Conservation (phyloP, 2,797 vertebrate genomes). For the Urosaurus nigricauda region DNA sequence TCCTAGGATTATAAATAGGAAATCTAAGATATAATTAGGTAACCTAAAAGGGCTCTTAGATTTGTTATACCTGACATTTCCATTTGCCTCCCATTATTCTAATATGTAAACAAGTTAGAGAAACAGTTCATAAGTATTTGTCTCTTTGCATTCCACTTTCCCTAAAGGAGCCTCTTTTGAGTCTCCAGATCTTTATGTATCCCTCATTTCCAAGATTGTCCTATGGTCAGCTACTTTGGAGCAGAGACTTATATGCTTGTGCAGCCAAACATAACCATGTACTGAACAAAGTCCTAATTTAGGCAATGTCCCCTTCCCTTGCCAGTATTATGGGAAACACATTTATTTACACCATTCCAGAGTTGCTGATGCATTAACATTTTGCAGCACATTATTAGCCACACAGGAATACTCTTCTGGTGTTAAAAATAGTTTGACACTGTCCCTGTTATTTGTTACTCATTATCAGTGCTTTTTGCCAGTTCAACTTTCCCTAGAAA, state of each 20-base stretch:
- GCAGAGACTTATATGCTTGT: background rate
- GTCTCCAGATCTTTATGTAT: background rate
- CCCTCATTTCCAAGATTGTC: background rate
- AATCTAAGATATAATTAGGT: too few relatives aligned
- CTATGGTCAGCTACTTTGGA: too few relatives aligned
- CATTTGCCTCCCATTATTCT: background rate
- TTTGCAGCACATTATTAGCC: slow-evolving; percentile 60
- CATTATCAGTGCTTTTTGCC: slow-evolving; percentile 65
- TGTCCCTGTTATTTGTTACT: slow-evolving; percentile 69
- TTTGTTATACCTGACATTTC: background rate
- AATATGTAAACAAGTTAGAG: background rate
- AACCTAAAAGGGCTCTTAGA: background rate
- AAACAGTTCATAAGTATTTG: background rate
- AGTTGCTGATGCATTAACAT: slow-evolving; percentile 64
- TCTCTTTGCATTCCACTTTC: background rate
- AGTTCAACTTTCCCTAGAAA: slow-evolving; percentile 66
- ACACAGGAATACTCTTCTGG: slow-evolving; percentile 66
- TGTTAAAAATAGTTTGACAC: slow-evolving; percentile 71
- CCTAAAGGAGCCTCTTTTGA: background rate
- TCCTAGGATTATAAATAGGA: too few relatives aligned
- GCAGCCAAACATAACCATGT: background rate
- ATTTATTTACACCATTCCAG: slow-evolving; percentile 58
- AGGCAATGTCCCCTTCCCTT: slow-evolving; percentile 21
- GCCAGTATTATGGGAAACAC: slow-evolving; percentile 53
- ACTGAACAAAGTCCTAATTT: slow-evolving; percentile 33